Evolutionary conservation across 2,888 invertebrate genomes (phyloP), one percentile per base, ranked within the genome.

Genomic region (Heliconius hortense): DNA sequence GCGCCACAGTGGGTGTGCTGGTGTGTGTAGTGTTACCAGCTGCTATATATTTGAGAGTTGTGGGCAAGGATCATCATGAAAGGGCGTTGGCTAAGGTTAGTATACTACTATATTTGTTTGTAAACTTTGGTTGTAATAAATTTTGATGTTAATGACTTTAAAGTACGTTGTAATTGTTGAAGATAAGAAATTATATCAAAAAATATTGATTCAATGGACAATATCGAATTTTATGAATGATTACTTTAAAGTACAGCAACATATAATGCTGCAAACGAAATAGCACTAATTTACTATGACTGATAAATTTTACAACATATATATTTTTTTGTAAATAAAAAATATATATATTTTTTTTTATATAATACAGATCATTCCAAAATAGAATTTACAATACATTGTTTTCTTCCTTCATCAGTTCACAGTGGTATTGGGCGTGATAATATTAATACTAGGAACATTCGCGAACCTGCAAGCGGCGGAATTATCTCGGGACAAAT

Each of bases 1-100:
- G 99, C 0, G 98, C 99, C 2, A 99, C 99, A 0, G 98, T 99
- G 82, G 99, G 99, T 0, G 97, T 98, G 21, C 95, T 98, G 80
- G 97, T 99, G 80, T 99, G 99, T 84, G 96, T 98, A 56, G 96
- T 99, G 84, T 97, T 99, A 84, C 99, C 99, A 0, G 97, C 98
- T 0, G 95, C 97, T 0, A 97, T 98, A 86, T 99, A 98, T 88
- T 95, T 98, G 53, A 96, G 96, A 79, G 95, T 98, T 4, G 71
- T 71, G 21, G 71, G 71, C 4, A 60, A 39, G 15, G 69, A 69
- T n/a, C 69, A 69, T 56, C 69, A 69, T 24, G 69, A 69, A 13
- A 31, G 69, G 15, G 31, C 56, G 13, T 56, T 69, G 56, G 69
- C 69, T 69, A 69, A 69, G 69, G 69, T 69, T n/a, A 10, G 68